Evolutionary conservation across 2,888 invertebrate species (phyloP).

Genomic region (Philonicus albiceps): DNA sequence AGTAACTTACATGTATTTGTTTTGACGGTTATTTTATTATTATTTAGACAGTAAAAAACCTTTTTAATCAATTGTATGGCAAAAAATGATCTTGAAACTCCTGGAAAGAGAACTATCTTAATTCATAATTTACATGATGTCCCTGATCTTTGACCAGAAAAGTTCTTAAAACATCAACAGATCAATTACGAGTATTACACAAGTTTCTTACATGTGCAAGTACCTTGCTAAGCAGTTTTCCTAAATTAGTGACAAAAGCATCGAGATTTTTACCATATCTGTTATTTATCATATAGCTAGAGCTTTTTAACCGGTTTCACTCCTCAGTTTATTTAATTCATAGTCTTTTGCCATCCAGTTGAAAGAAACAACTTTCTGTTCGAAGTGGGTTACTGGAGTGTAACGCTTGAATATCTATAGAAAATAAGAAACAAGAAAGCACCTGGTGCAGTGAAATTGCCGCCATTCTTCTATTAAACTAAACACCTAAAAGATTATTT

Average conservation of each 20-base stretch:
- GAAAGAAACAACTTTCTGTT: not conserved
- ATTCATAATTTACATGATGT: not conserved
- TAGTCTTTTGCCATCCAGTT: not conserved
- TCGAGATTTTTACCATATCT: not conserved
- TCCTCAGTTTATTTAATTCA: not conserved
- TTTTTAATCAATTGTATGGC: not conserved
- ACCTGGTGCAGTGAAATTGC: not conserved
- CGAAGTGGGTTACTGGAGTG: not conserved
- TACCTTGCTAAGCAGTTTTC: not conserved
- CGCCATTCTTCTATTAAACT: not conserved
- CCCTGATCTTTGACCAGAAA: not conserved
- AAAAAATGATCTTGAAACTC: not conserved
- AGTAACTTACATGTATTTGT: not conserved
- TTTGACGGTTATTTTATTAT: not conserved
- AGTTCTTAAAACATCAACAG: not conserved
- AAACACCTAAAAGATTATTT: not conserved
- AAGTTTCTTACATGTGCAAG: not conserved
- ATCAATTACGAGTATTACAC: not conserved
- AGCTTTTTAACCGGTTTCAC: not conserved
- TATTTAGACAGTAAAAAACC: not conserved
- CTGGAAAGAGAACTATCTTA: not conserved
- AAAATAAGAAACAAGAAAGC: not conserved
- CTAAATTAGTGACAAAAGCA: not conserved
- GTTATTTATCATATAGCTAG: not conserved
- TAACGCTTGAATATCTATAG: not conserved